Evolutionary conservation across 1,140 invertebrate species (phyloP), one percentile per base, ranked within the genome.

Genomic region (Harpegnathos saltator): DNA sequence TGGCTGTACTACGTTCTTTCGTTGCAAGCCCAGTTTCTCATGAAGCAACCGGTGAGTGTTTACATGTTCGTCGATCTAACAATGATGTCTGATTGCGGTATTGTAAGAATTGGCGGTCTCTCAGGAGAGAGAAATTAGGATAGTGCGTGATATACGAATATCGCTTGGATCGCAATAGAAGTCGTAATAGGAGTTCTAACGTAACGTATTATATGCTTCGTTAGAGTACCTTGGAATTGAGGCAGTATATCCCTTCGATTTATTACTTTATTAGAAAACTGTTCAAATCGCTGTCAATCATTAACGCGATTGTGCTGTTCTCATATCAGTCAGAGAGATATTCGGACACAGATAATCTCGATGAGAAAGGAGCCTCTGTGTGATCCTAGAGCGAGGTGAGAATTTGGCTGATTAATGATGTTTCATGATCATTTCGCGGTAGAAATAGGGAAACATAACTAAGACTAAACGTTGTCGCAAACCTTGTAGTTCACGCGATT

Each of bases 1-100:
- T 95, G 96, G 90, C 95, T 97, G 0, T 98, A 97, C 90, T 97
- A 96, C 88, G 94, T 97, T 24, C 91, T 97, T 73, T 96, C 96
- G 1, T 93, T 97, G 86, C 97, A 97, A 91, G 96, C 96, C 0
- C 95, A 95, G 86, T 96, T 96, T 91, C 93, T 97, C 3, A 95
- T 96, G 24, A 96, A 95, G 87, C 96, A 96, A 61, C 95, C 96
- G 95, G 97, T 97, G 95, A 94, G 94, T n/a, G n/a, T 88, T 80
- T 1, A 24, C 22, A 48, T n/a, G 14, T 54, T 48, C 59, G 19
- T 12, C n/a, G 19, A 58, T 58, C 24, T 38, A 17, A 58, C 44
- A 0, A 4, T 33, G 0, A 58, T n/a, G n/a, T n/a, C n/a, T n/a
- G n/a, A 29, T 22, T 52, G 52, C 12, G 3, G 50, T 26, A 58